These are phyloP conservation scores for Chelon labrosus DNA, from an alignment of 2,797 vertebrate genomes.

Conservation along the genomic window DNA sequence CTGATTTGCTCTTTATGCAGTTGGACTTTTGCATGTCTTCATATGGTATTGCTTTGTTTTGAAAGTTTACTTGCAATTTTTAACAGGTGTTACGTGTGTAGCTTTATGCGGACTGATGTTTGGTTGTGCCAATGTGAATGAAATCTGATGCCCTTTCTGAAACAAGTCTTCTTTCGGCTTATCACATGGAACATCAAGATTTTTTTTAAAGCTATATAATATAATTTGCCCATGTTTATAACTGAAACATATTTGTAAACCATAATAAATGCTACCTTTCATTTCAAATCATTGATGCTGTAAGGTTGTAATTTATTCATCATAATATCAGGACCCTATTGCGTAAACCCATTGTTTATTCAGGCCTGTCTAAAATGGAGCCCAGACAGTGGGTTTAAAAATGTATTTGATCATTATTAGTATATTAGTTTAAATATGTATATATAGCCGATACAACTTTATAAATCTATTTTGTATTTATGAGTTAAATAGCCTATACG, in stretches of 20 bases:
- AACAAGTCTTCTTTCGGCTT: constrained; percentile 40
- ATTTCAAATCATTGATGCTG: constrained; percentile 28
- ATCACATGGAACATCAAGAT: constrained; percentile 44
- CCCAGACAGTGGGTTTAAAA: constrained; percentile 21
- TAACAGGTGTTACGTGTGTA: constrained; percentile 40
- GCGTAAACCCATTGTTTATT: constrained; percentile 47
- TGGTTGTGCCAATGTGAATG: constrained; percentile 55
- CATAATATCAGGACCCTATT: neutral
- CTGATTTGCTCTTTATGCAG: constrained; percentile 16
- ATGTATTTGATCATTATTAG: neutral
- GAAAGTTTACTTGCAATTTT: constrained; percentile 39
- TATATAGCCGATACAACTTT: neutral
- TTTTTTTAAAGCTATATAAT: constrained; percentile 49
- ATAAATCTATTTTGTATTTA: neutral
- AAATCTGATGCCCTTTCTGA: constrained; percentile 34
- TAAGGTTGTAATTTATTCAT: neutral
- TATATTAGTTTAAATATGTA: neutral
- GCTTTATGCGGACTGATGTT: constrained; percentile 52
- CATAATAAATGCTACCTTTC: constrained; percentile 67
- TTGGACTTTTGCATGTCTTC: constrained; percentile 61
- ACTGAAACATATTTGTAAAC: constrained; percentile 55
- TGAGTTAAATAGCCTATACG: neutral
- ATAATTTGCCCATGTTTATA: constrained; percentile 66
- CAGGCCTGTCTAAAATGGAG: constrained; percentile 37
- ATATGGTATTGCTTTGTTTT: constrained; percentile 39